Base-by-base conservation (phyloP, 2,113 vertebrate species). In the Colistium nudipinnis region DNA sequence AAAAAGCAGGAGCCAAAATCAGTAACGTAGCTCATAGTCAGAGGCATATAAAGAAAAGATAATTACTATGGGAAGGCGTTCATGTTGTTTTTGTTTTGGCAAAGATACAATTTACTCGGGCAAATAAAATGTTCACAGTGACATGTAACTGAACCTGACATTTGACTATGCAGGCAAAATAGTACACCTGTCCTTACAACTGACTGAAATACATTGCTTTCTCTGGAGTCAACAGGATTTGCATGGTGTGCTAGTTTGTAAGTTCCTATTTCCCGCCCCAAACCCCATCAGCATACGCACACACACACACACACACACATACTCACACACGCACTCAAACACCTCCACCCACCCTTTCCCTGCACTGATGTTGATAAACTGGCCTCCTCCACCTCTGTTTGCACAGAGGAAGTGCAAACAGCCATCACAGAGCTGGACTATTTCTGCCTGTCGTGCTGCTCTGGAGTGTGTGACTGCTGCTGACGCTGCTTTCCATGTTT, bases 401-500 rank as follows among this genome's bases (percentile, higher is more conserved):
- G 62, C 57, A 80, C 74, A 90, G 82, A 87, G 87, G 84, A 91
- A 88, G 84, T 85, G 69, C 84, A 83, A 83, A 81, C 80, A 84
- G 79, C 76, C 76, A 75, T 82, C 82, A 61, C 41, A 48, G 65
- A 80, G 81, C 56, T 57, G 28, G 65, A 78, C 83, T 83, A 83
- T 92, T 94, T 89, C 83, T 89, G 52, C 71, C 30, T 68, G 69
- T 77, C 87, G 59, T 64, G 81, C 74, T 85, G 74, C 83, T 88
- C 62, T 81, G 63, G 53, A 65, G 86, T 77, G 85, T 86, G 86
- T 85, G 75, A 71, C 76, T 78, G 75, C 81, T 78, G 85, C 63
- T 79, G 87, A 91, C 84, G 74, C 70, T 65, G 90, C 89, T 95
- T 94, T 92, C 91, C 91, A 93, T 90, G 92, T 92, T 93, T 92